phyloP scores from a whole-genome alignment of 2,888 invertebrate species.

The Drosophila rellima region DNA sequence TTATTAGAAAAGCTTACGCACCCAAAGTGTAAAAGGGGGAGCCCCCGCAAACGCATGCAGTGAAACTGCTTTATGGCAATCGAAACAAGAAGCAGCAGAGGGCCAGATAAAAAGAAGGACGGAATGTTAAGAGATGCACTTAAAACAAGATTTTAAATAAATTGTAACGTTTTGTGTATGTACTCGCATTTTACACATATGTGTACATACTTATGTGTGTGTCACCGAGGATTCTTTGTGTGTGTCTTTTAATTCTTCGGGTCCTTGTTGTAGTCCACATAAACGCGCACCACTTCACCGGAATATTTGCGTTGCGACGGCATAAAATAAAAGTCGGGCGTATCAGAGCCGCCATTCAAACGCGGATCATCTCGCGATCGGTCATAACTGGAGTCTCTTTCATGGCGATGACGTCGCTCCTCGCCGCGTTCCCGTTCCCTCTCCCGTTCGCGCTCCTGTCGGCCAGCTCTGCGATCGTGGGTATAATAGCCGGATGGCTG shows the following conservation, averaged over 20 bases:
- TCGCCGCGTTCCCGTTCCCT: constrained; percentile 46
- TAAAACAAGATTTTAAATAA: constrained; percentile 59
- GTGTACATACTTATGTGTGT: neutral
- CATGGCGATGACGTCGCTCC: constrained; percentile 82
- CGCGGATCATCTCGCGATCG: constrained; percentile 83
- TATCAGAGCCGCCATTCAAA: constrained; percentile 84
- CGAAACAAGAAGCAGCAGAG: constrained; percentile 58
- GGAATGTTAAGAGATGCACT: constrained; percentile 22
- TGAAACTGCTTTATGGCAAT: constrained; percentile 72
- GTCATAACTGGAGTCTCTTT: constrained; percentile 79
- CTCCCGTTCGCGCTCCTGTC: constrained; percentile 70
- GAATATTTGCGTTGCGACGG: constrained; percentile 97
- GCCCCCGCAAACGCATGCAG: constrained; percentile 43
- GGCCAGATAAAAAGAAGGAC: constrained; percentile 30
- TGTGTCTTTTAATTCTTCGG: constrained; percentile 86
- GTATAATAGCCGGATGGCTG: constrained; percentile 87
- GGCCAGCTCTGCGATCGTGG: constrained; percentile 86
- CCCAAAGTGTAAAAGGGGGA: constrained; percentile 29
- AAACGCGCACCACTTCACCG: constrained; percentile 94
- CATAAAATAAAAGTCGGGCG: constrained; percentile 97
- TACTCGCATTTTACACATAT: constrained; percentile 15
- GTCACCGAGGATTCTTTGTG: constrained; percentile 3
- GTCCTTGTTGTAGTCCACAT: constrained; percentile 92
- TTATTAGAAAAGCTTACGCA: constrained; percentile 65
- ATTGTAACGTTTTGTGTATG: constrained; percentile 30